Base-by-base conservation (phyloP, 2,888 invertebrate genomes). In the Megamerina dolium region DNA sequence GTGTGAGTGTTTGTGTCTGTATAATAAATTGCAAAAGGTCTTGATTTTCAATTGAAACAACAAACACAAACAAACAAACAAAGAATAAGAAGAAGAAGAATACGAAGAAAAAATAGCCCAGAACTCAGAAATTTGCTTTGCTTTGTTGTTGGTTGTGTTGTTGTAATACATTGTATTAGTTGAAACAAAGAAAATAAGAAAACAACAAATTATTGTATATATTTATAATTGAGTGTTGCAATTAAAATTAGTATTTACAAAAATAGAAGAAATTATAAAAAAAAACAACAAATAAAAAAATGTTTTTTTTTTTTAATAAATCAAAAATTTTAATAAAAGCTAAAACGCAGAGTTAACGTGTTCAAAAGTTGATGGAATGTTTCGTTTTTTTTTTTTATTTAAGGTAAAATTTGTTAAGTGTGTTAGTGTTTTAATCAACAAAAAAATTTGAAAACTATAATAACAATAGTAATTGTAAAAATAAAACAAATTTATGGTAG, bases 111-210 rank as follows among this genome's bases (percentile, higher is more conserved):
- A 65, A 64, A 66, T 60, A 64, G 65, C 64, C 65, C 64, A 66
- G 63, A 66, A 66, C 65, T 66, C 61, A 57, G 61, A 65, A 65
- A 61, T 59, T 65, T 61, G 61, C 58, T 63, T 62, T 62, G 49
- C 42, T 49, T 57, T 37, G 36, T 45, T 35, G 41, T 48, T 41
- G 32, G 37, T 45, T 45, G 26, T 41, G 20, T 38, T 38, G 38
- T 44, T 37, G 19, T 32, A 45, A 45, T 43, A 41, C 36, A 46
- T 18, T 35, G 12, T 35, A 35, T 35, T 43, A 18, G 10, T 37
- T 37, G 30, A 20, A 9, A 44, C 16, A 45, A 53, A 50, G 48
- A 48, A 54, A 58, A 44, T 50, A 37, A 41, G 41, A 52, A 55
- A 53, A 56, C 45, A 41, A 52, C 54, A 46, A 50, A 49, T 38